Base-by-base conservation (phyloP, 2,113 vertebrate genomes). In the Jaculus jaculus region DNA sequence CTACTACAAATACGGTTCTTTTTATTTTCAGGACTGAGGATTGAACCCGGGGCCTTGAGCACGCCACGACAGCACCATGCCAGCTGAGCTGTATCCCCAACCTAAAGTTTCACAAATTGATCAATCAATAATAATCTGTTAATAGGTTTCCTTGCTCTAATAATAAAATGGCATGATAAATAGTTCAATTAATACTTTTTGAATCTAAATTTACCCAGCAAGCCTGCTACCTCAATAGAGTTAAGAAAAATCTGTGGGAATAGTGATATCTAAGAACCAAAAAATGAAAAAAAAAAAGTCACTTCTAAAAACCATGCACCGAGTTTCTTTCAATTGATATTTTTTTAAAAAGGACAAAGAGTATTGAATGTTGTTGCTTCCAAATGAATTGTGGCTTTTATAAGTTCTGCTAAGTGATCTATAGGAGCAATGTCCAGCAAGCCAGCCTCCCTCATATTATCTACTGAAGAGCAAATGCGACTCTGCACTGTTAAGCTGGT, bases 301-400 rank as follows among this genome's bases (percentile, higher is more conserved):
- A 94, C 93, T 95, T 94, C 87, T 86, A 94, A 95, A 66, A 97
- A 85, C 97, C 90, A 90, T 61, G 82, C 96, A 87, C 66, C 69
- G 60, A 30, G 96, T 91, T 94, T 91, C 93, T 97, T 97, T 96
- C 75, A 96, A 68, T 95, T 96, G 94, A 96, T 94, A 92, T 89
- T n/a, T n/a, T n/a, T n/a, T n/a, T 94, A 79, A 71, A 96, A 98
- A 97, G 83, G 68, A 93, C 63, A 97, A 90, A 92, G 97, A 97
- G 84, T 42, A 94, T 47, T 51, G 97, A 71, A 92, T 96, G 96
- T 87, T 96, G 81, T 60, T 97, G 94, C 77, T 97, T 98, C 98
- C 92, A 96, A 96, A 90, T 77, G 47, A 79, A 97, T 79, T 95
- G 95, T 95, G 95, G 82, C 82, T 88, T 95, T 95, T 88, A 85